A percentile compares a stretch with the other conserved stretches of the same genome.
These are phyloP conservation scores for Cantharis rufa DNA, from an alignment of 2,888 invertebrate species.

Conservation along the genomic window DNA sequence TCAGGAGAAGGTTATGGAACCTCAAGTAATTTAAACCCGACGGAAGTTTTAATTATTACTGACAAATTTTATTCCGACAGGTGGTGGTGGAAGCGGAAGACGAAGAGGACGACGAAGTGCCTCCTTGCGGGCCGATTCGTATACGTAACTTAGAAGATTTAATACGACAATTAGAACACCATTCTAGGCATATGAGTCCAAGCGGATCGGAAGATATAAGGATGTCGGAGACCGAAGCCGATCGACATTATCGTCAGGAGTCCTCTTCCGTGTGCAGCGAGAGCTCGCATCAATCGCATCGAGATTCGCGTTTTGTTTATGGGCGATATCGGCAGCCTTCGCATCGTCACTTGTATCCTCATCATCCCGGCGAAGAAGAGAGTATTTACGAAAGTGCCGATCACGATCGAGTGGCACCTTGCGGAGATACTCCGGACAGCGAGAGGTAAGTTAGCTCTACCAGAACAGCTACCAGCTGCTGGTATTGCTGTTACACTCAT, in stretches of 20 bases:
- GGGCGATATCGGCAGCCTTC: constrained; percentile 65
- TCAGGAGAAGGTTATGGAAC: constrained; percentile 79
- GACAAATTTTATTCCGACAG: constrained; percentile 20
- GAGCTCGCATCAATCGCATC: constrained; percentile 76
- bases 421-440: constrained; percentile 84
- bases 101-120: constrained; percentile 75
- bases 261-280: constrained; percentile 72
- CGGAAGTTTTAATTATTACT: background rate
- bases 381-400: constrained; percentile 87
- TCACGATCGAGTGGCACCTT: constrained; percentile 67
- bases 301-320: constrained; percentile 74
- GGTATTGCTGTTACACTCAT: constrained; percentile 76
- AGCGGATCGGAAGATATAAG: constrained; percentile 89
- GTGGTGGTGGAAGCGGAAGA: constrained; percentile 59
- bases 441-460: constrained; percentile 68
- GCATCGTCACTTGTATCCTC: constrained; percentile 49
- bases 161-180: constrained; percentile 85
- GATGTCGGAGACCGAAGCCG: constrained; percentile 87
- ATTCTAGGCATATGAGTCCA: constrained; percentile 87
- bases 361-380: constrained; percentile 70
- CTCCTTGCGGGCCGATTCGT: constrained; percentile 81
- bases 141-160: constrained; percentile 91
- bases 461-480: constrained; percentile 40
- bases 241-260: constrained; percentile 78
- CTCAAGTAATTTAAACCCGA: constrained; percentile 55